Evolutionary conservation across 2,888 invertebrate species (phyloP), one percentile per base, ranked within the genome.

Genomic region (Tanypteryx hageni): DNA sequence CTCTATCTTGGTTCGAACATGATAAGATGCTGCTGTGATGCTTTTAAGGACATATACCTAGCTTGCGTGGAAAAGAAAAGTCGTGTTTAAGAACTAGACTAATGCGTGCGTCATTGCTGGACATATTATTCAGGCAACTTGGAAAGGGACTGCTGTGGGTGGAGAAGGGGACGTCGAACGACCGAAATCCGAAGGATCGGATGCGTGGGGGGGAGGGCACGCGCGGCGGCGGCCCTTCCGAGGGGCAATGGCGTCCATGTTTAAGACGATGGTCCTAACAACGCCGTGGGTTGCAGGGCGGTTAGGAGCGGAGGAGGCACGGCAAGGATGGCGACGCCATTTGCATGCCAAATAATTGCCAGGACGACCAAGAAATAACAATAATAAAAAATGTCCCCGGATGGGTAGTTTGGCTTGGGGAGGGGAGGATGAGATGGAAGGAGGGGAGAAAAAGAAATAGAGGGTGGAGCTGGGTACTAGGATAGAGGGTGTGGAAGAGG

Each of bases 311-410:
- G 27, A 82, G 14, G 27, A 82, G 27, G 14, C 5, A 59, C 8
- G 31, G 44, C 18, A 44, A 10, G 7, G 64, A n/a, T n/a, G n/a
- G 31, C 18, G 22, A 27, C 86, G 89, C 64, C n/a, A 59, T 89
- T 89, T 68, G 68, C 86, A 86, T 31, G 61, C 31, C 86, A 31
- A 61, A 56, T 89, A 68, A 89, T 64, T 89, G 64, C 2, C 61
- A 61, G 16, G 44, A 9, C 64, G 44, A 56, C 64, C 44, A 31
- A 16, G 22, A 59, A 0, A 58, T 18, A 89, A 64, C 31, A 44
- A 44, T 64, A 31, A 68, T 89, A 68, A 61, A 31, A 82, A 86
- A 89, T 11, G 82, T 83, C 56, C n/a, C 56, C 44, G 83, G 44
- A 44, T 44, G 44, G 16, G 4, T 16, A 31, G 27, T 18, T 31